Evolutionary conservation across 1,140 invertebrate genomes (phyloP).

Genomic region (Euwallacea fornicatus): DNA sequence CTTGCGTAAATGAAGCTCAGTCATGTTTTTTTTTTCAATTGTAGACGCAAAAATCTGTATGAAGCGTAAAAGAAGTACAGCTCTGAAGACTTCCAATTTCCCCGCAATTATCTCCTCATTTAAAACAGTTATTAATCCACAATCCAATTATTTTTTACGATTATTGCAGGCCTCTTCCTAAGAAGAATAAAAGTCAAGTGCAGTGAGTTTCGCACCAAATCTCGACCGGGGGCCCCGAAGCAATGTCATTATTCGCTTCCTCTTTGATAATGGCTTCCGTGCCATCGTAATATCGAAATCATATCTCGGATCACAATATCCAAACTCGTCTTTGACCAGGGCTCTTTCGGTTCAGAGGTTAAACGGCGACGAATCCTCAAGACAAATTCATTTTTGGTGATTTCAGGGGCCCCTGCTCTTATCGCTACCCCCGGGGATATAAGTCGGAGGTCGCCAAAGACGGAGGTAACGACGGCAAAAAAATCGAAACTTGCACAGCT

Average conservation of each 20-base stretch:
- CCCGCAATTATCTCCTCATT: not conserved
- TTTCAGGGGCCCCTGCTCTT: conserved; percentile 8
- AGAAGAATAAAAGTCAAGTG: conserved; percentile 29
- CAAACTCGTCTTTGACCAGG: conserved; percentile 41
- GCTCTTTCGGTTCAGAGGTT: conserved; percentile 33
- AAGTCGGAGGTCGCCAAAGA: not conserved
- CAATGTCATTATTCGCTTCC: conserved; percentile 39
- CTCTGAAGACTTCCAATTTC: not conserved
- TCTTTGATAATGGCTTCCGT: conserved; percentile 48
- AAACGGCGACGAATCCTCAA: conserved; percentile 26
- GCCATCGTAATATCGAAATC: conserved; percentile 46
- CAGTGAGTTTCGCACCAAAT: conserved; percentile 30
- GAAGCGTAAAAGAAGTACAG: no score
- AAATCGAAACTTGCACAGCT: conserved; percentile 4
- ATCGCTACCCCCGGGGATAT: conserved; percentile 21
- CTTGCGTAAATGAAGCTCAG: no score
- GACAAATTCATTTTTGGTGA: conserved; percentile 31
- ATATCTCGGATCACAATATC: conserved; percentile 47
- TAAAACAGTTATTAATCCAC: not conserved
- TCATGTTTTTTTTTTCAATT: no score
- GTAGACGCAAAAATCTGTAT: no score
- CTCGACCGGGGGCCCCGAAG: conserved; percentile 20
- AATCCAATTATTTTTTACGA: conserved; percentile 29
- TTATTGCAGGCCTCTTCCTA: conserved; percentile 12
- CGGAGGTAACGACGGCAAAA: conserved; percentile 25